Percentiles rank a stretch among this genome's conserved stretches.
Conservation (phyloP, 2,797 vertebrate species). For the Anableps anableps region DNA sequence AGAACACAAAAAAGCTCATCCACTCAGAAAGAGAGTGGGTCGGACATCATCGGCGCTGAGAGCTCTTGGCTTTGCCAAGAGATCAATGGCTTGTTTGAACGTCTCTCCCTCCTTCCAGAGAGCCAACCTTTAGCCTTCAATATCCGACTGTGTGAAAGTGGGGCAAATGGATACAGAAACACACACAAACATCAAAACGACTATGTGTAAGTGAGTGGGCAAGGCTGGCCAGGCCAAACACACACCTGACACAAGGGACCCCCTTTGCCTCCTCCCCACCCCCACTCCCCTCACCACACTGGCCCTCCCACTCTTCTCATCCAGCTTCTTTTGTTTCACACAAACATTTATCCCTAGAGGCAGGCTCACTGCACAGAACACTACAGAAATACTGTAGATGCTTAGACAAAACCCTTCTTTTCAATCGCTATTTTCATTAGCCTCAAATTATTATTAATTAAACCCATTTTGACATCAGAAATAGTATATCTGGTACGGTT, state of each 20-base stretch:
- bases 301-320: slow-evolving; percentile 42
- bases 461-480: not conserved
- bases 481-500: not conserved
- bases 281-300: slow-evolving; percentile 41
- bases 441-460: not conserved
- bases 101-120: slow-evolving; percentile 40
- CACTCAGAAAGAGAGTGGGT: slow-evolving; percentile 20
- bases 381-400: slow-evolving; percentile 51
- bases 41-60: slow-evolving; percentile 23
- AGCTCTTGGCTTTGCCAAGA: slow-evolving; percentile 27
- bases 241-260: slow-evolving; percentile 65
- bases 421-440: not conserved
- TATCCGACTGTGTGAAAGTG: slow-evolving; percentile 40
- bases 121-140: slow-evolving; percentile 45
- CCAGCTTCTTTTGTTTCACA: slow-evolving; percentile 62
- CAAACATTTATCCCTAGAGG: slow-evolving; percentile 48
- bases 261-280: not conserved
- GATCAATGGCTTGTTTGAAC: slow-evolving; percentile 59
- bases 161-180: slow-evolving; percentile 24
- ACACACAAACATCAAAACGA: slow-evolving; percentile 52
- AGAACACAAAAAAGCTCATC: slow-evolving; percentile 16
- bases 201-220: slow-evolving; percentile 2
- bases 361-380: slow-evolving; percentile 56
- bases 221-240: slow-evolving; percentile 36
- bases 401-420: not conserved